Percentiles rank a stretch among this genome's conserved stretches.
Evolutionary conservation across 2,888 invertebrate genomes (phyloP).

Genomic region (Nasonia oneida): DNA sequence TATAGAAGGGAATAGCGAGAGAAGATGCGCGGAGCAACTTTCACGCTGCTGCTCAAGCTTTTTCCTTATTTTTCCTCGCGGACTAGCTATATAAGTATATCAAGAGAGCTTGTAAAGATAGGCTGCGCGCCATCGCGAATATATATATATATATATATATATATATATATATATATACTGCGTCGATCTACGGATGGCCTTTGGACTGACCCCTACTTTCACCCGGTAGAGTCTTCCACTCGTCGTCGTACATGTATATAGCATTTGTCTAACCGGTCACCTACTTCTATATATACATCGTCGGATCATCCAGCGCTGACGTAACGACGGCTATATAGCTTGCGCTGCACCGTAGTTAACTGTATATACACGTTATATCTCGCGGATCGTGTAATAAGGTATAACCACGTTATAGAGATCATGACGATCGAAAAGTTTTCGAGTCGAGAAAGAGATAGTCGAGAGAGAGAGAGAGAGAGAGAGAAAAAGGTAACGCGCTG

Average conservation of each 20-base stretch:
- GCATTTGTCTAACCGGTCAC: constrained; percentile 62
- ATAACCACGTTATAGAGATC: neutral
- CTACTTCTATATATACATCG: constrained; percentile 61
- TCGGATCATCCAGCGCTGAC: neutral
- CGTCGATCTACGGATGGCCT: constrained; percentile 61
- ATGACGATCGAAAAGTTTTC: constrained; percentile 14
- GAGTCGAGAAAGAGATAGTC: constrained; percentile 38
- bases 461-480: neutral
- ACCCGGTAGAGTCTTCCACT: constrained; percentile 66
- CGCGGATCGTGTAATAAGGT: neutral
- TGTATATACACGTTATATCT: neutral
- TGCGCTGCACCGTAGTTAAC: too few relatives aligned
- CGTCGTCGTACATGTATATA: constrained; percentile 22
- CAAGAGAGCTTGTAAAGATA: neutral
- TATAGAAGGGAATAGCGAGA: neutral
- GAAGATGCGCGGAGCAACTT: too few relatives aligned
- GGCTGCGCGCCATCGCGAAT: too few relatives aligned
- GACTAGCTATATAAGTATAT: neutral
- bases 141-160: constrained; percentile 41
- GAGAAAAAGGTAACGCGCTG: neutral
- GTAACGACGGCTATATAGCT: neutral
- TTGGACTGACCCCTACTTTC: constrained; percentile 69
- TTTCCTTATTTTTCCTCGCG: neutral
- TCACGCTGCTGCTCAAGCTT: neutral
- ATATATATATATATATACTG: constrained; percentile 43